These are phyloP conservation scores for Candoia aspera DNA, from an alignment of 2,113 vertebrate species.

Conservation along the genomic window DNA sequence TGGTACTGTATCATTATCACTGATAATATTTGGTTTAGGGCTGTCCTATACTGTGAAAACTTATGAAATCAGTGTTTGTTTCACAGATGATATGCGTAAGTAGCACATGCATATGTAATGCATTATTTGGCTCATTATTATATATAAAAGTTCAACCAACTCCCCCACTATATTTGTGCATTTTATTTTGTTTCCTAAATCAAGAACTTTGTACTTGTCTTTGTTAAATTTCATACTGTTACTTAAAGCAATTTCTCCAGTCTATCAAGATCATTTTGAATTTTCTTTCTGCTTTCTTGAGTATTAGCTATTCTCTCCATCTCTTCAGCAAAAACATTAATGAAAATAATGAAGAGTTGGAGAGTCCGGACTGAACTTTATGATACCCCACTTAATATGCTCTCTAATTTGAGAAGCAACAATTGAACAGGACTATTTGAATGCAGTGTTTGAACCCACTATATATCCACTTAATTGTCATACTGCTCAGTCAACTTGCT, in stretches of 20 bases:
- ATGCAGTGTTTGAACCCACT: not conserved
- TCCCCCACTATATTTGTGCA: not conserved
- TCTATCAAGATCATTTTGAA: not conserved
- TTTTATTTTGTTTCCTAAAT: not conserved
- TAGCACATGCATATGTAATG: not conserved
- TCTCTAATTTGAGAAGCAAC: not conserved
- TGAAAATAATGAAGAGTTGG: not conserved
- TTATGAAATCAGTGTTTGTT: slow-evolving; percentile 15
- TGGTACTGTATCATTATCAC: not conserved
- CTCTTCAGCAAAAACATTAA: not conserved
- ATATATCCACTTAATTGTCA: not conserved
- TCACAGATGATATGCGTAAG: slow-evolving; percentile 17
- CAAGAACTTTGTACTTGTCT: not conserved
- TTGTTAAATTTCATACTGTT: not conserved
- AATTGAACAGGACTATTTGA: not conserved
- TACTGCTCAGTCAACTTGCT: not conserved
- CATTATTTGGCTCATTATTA: slow-evolving; percentile 6
- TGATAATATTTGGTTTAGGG: slow-evolving; percentile 7
- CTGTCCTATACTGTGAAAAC: not conserved
- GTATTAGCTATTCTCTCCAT: not conserved
- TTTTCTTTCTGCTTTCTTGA: not conserved
- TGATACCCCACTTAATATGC: not conserved
- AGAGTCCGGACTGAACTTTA: not conserved
- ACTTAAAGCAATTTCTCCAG: not conserved
- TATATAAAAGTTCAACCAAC: not conserved